phyloP scores from a whole-genome alignment of 2,888 invertebrate genomes.

The Eristalis intricaria region DNA sequence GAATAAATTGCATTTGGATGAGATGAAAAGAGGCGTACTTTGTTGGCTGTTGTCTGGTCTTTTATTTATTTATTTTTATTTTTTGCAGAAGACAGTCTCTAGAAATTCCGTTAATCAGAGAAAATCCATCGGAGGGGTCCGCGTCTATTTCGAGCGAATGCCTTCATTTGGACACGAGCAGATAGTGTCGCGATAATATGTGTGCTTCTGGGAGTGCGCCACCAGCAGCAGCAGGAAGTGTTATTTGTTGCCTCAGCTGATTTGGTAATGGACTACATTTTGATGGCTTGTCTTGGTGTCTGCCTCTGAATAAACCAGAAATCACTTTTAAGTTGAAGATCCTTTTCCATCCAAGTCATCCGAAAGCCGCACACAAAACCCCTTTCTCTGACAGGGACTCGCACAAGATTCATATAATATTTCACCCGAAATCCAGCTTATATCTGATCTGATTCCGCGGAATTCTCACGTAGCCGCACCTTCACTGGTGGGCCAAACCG shows the following conservation, averaged over 20 bases:
- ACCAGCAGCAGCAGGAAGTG: not conserved
- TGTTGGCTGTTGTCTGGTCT: not conserved
- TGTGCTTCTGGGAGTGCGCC: not conserved
- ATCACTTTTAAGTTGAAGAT: too few species aligned
- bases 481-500: slow-evolving; percentile 41
- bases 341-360: too few species aligned
- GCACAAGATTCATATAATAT: slow-evolving; percentile 7
- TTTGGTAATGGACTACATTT: not conserved
- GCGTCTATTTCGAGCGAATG: slow-evolving; percentile 47
- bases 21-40: slow-evolving; percentile 30
- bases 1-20: slow-evolving; percentile 61
- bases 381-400: not conserved
- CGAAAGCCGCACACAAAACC: not conserved
- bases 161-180: not conserved
- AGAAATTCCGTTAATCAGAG: slow-evolving; percentile 60
- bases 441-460: not conserved
- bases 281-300: too few species aligned
- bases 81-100: slow-evolving; percentile 20
- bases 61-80: too few species aligned
- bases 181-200: not conserved
- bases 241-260: not conserved
- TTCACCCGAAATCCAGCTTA: slow-evolving; percentile 25
- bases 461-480: not conserved
- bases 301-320: too few species aligned
- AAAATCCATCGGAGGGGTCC: slow-evolving; percentile 35